Conservation (phyloP, 1,140 invertebrate genomes). For the Ephestia elutella region DNA sequence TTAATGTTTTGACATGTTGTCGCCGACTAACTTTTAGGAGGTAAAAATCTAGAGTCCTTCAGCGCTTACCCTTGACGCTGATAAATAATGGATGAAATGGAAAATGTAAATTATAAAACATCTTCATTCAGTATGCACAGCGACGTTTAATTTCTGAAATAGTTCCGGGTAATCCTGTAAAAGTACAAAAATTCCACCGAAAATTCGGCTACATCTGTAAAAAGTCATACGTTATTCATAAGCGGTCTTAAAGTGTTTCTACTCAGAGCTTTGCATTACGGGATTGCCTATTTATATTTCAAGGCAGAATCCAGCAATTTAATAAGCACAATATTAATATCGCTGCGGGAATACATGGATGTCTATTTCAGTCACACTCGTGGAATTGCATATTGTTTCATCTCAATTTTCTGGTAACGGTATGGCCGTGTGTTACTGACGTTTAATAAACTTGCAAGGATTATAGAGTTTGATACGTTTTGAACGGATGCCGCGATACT, state of each 20-base stretch:
- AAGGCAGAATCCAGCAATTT: slow-evolving; percentile 8
- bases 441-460: slow-evolving; percentile 49
- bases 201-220: neutral
- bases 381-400: slow-evolving; percentile 25
- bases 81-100: too few species aligned
- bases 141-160: too few species aligned
- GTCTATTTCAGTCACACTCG: slow-evolving; percentile 23
- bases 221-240: slow-evolving; percentile 4
- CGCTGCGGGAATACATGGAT: slow-evolving; percentile 3
- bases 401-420: slow-evolving; percentile 33
- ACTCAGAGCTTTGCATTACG: neutral
- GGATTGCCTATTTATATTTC: slow-evolving; percentile 10
- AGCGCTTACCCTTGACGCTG: too few species aligned
- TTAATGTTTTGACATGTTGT: too few species aligned
- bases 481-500: slow-evolving; percentile 18
- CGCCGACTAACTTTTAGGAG: too few species aligned
- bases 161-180: too few species aligned
- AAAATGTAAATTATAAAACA: too few species aligned
- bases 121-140: too few species aligned
- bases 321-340: slow-evolving; percentile 16
- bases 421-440: slow-evolving; percentile 42
- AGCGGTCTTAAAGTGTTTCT: slow-evolving; percentile 3
- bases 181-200: neutral
- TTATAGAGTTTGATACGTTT: slow-evolving; percentile 40
- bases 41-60: too few species aligned